Evolutionary conservation across 1,140 invertebrate genomes (phyloP).

Genomic region (Drosophila sp.): DNA sequence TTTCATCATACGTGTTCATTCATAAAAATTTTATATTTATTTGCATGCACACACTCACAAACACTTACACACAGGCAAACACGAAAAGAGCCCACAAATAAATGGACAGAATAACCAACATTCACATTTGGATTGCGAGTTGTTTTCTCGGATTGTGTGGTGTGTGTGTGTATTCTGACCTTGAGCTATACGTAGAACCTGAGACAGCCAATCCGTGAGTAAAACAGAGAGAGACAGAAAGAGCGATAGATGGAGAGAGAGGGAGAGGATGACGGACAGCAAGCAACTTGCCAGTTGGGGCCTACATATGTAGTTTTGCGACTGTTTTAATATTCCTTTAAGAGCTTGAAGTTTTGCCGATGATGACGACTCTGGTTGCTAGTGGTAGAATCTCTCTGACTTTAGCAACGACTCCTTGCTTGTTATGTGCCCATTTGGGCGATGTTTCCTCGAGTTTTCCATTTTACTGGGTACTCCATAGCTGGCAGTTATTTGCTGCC

Average conservation of each 20-base stretch:
- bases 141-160: slow-evolving; percentile 11
- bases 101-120: slow-evolving; percentile 19
- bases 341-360: slow-evolving; percentile 30
- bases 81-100: slow-evolving; percentile 20
- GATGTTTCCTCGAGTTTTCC: slow-evolving; percentile 39
- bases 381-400: slow-evolving; percentile 4
- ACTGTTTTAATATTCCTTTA: slow-evolving; percentile 80
- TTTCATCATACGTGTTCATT: slow-evolving; percentile 83
- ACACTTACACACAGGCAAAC: slow-evolving; percentile 2
- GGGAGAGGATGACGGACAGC: neutral
- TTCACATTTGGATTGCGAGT: slow-evolving; percentile 23
- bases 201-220: slow-evolving; percentile 24
- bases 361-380: slow-evolving; percentile 11
- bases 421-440: slow-evolving; percentile 2
- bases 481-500: slow-evolving; percentile 73
- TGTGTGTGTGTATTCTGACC: slow-evolving; percentile 55
- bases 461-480: slow-evolving; percentile 38
- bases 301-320: slow-evolving; percentile 13
- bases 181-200: slow-evolving; percentile 64
- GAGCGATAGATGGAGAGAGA: neutral
- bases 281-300: neutral
- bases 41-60: slow-evolving; percentile 62
- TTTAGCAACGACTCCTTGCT: neutral
- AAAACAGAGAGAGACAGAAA: neutral
- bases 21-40: slow-evolving; percentile 83